Evolutionary conservation across 2,113 vertebrate species (phyloP), one percentile per base, ranked within the genome.

Genomic region (Agelaius tricolor): DNA sequence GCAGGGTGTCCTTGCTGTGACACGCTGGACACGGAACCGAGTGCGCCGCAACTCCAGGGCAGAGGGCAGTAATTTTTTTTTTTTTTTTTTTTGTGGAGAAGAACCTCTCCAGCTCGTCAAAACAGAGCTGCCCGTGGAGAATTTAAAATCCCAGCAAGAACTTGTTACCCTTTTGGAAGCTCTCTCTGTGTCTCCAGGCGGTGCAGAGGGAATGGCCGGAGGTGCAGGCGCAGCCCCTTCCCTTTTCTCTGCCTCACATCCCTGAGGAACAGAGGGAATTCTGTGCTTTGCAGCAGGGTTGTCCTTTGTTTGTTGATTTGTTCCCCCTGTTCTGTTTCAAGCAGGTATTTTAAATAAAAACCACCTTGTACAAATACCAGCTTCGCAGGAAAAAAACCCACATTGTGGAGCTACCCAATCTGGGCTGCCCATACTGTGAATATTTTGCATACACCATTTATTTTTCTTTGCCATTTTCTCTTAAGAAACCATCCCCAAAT

Each of bases 61-160:
- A 95, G 61, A 87, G 81, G 46, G 49, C 63, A 63, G 58, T 24
- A 21, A 59, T 58, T 35, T 91, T 80, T 52, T 10, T 19, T 90
- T 58, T 15, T 35, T 58, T 23, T 52, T 31, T 90, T 80, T 61
- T 19, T 47, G 58, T 16, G 71, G 43, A 69, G 87, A 44, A 49
- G 52, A 59, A 61, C 84, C 82, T 65, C 93, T 90, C 73, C 55
- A 73, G 30, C 69, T 94, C 65, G 51, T 76, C 82, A 44, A 65
- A 54, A 66, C 63, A 88, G 39, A 95, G 68, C 30, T 62, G 81
- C 44, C 57, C 2, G 20, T 61, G 74, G 47, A 84, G 77, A 80
- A 79, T 96, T 96, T 90, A 79, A 92, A 84, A 89, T 41, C 90
- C 83, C 91, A 92, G 90, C 87, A 71, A 96, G 92, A 86, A 92